phyloP scores from a whole-genome alignment of 37 sponge, comb jelly and placozoan genomes.

The Corticium candelabrum region DNA sequence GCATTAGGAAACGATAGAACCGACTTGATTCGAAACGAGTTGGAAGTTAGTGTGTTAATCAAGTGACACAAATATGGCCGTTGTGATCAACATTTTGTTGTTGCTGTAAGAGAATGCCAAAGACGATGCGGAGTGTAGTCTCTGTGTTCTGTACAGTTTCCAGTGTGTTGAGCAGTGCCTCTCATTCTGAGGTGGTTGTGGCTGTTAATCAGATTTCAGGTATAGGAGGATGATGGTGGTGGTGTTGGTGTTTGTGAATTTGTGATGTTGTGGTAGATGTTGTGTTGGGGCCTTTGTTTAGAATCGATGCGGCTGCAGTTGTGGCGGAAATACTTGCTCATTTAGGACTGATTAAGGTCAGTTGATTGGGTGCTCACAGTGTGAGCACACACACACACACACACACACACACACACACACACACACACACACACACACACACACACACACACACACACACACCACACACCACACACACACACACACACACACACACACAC shows the following conservation, averaged over 20 bases:
- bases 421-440: neutral
- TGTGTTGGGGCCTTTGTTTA: constrained; percentile 11
- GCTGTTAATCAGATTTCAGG: neutral
- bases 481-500: no score
- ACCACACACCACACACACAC: no score
- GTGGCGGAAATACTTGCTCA: constrained; percentile 42
- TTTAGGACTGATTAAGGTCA: constrained; percentile 67
- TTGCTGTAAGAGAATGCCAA: no score
- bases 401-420: neutral
- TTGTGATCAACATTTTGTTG: no score
- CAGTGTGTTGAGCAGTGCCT: neutral
- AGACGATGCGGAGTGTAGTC: constrained; percentile 8
- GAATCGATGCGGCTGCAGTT: constrained; percentile 7
- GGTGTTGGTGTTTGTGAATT: constrained; percentile 3
- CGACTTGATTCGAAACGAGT: neutral
- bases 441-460: no score
- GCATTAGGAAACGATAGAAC: neutral
- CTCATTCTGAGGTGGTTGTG: neutral
- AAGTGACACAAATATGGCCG: no score
- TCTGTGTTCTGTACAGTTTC: constrained; percentile 2
- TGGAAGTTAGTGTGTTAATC: no score
- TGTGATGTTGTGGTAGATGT: constrained; percentile 3
- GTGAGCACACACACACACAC: neutral
- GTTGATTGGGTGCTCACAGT: neutral
- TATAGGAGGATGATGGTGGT: neutral